Evolutionary conservation across 2,113 vertebrate species (phyloP), one percentile per base, ranked within the genome.

Genomic region (Picathartes gymnocephalus): DNA sequence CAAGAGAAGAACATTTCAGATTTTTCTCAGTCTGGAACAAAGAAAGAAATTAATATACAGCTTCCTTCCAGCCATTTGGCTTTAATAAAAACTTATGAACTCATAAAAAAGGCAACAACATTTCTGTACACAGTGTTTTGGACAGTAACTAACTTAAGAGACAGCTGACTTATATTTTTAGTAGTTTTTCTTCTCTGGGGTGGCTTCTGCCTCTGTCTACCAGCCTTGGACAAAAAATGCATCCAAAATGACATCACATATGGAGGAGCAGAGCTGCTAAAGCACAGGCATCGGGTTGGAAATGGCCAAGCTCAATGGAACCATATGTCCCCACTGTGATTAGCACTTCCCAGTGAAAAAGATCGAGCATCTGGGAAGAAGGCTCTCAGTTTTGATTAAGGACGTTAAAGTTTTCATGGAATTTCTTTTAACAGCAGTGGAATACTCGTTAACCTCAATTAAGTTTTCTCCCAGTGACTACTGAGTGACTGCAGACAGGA

Each of bases 51-150:
- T 96, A 95, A 96, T 96, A 96, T 87, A 96, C 81, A 95, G 64
- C 54, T 96, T 93, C 79, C 94, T 95, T 88, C 74, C 51, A 95
- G 95, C 68, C 40, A 83, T 86, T 95, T 93, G 90, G 70, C 93
- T 97, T 96, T 94, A 95, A 96, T 93, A 92, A 95, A 96, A 96
- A 56, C 86, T 87, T 80, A 91, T 53, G 57, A 93, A 92, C 91
- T 96, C 83, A 88, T 88, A 88, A 79, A 93, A 94, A 72, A 95
- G 80, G 60, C 58, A 56, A 86, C 53, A 53, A 71, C 61, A 88
- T 91, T 94, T 93, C 82, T 88, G 86, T 74, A 86, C 77, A 81
- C 72, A 95, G 60, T 6, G 1, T 81, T 93, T 93, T 94, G 90
- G 86, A 94, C 81, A 96, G 82, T 65, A 96, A 92, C 48, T 92